A percentile compares a stretch with the other conserved stretches of the same genome.
Conservation (phyloP, 1,140 invertebrate species). For the Aleiodes sp. region DNA sequence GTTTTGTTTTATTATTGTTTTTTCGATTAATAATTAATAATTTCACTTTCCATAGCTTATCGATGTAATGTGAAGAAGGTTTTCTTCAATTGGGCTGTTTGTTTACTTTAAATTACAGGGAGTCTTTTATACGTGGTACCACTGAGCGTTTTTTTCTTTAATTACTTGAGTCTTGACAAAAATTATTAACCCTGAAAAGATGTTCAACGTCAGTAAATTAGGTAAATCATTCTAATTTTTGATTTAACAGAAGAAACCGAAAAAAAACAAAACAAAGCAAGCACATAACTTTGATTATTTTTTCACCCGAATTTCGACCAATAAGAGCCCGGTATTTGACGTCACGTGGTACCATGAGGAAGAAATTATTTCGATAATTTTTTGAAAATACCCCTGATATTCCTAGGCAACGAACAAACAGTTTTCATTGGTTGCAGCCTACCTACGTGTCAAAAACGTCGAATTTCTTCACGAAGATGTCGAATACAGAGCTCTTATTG, state of each 20-base stretch:
- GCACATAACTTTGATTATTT: neutral
- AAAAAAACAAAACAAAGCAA: neutral
- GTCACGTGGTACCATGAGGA: too few relatives aligned
- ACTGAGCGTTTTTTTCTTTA: neutral
- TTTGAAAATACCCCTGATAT: too few relatives aligned
- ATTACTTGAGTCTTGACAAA: neutral
- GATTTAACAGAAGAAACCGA: neutral
- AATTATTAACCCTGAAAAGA: slow-evolving; percentile 15
- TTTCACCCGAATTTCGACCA: too few relatives aligned
- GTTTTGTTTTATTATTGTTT: slow-evolving; percentile 7
- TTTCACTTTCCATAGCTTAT: slow-evolving; percentile 14
- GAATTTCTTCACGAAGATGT: too few relatives aligned
- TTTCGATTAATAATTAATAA: neutral
- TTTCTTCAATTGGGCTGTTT: neutral
- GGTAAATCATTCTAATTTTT: neutral
- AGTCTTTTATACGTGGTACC: slow-evolving; percentile 9
- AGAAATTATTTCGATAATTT: too few relatives aligned
- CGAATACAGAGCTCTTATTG: too few relatives aligned
- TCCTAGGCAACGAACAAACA: too few relatives aligned
- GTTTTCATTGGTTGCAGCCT: too few relatives aligned
- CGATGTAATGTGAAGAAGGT: slow-evolving; percentile 6
- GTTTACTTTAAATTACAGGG: slow-evolving; percentile 19
- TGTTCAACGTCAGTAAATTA: neutral
- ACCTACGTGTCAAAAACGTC: too few relatives aligned
- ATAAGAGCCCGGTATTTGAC: too few relatives aligned